These are phyloP conservation scores for Apis laboriosa DNA, from an alignment of 1,140 invertebrate species.

Conservation along the genomic window DNA sequence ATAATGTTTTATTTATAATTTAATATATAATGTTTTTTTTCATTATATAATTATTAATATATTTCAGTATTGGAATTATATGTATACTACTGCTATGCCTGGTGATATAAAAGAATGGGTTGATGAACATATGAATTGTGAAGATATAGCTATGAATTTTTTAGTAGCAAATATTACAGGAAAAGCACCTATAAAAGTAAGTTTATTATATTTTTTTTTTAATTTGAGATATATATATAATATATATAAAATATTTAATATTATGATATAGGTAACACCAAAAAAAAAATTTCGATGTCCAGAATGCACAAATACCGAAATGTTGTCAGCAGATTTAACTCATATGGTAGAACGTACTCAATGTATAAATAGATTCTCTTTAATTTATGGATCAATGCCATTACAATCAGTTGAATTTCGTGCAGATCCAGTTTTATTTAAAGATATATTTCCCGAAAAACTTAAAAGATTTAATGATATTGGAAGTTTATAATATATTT, in stretches of 20 bases:
- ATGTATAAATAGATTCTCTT: constrained; percentile 93
- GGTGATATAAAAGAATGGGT: constrained; percentile 91
- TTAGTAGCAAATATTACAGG: constrained; percentile 94
- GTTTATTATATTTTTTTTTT: constrained; percentile 20
- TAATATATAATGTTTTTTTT: neutral
- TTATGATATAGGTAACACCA: constrained; percentile 89
- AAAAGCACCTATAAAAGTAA: constrained; percentile 96
- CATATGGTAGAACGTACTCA: constrained; percentile 97
- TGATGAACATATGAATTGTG: constrained; percentile 96
- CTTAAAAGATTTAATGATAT: constrained; percentile 95
- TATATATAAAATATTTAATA: constrained; percentile 1
- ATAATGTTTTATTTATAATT: constrained; percentile 10
- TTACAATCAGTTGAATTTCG: constrained; percentile 94
- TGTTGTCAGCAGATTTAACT: constrained; percentile 94
- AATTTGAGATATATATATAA: neutral
- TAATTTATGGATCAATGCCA: constrained; percentile 93
- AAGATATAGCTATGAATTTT: constrained; percentile 98
- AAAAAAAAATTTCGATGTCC: constrained; percentile 99
- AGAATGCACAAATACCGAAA: constrained; percentile 95
- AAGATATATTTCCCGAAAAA: constrained; percentile 93
- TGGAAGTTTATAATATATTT: constrained; percentile 13
- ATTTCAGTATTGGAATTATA: constrained; percentile 90
- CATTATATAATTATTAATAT: constrained; percentile 31
- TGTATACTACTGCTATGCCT: constrained; percentile 92
- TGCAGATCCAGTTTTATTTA: constrained; percentile 96